Base-by-base conservation (phyloP, 35 echinoderm and acorn worm genomes). In the Patiria miniata region DNA sequence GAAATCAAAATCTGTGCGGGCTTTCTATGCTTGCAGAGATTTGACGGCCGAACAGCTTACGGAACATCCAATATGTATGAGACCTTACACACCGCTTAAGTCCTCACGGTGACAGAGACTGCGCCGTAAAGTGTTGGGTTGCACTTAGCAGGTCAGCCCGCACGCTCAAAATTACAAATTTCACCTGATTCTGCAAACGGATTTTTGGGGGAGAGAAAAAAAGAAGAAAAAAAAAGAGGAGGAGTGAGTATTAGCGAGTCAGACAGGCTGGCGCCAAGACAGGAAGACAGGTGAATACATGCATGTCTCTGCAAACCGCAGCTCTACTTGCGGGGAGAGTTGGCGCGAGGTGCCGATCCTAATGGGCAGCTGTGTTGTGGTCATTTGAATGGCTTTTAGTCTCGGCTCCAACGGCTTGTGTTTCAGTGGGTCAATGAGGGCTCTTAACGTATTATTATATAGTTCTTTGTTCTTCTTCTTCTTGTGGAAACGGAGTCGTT, bases 261-360 rank as follows among this genome's bases (percentile, higher is more conserved):
- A 73, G 65, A 36, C 65, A 34, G 65, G 34, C 65, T 73, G 65
- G 65, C 65, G 65, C 65, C 65, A 9, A 2, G 26, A 73, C 65
- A 73, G 65, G 65, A 73, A 73, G 65, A 73, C 65, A 73, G 65
- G 65, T 73, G 65, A 73, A 73, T 73, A 73, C 34, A 73, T 73
- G 65, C 65, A 73, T 73, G 65, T 30, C 65, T 73, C 65, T 73
- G 65, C 65, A 73, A 73, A 73, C 65, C 65, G 26, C 29, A 30
- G 26, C 14, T 18, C 28, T 18, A 26, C 57, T n/a, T 18, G 57
- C 65, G 19, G 34, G 23, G 65, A 73, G 21, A 34, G 65, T 36
- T 3, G n/a, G 57, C 57, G 57, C 10, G 65, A 26, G 65, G 65
- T 28, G 65, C 29, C 26, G 65, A 30, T 9, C 29, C 26, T 73